phyloP scores from a whole-genome alignment of 2,888 invertebrate species.

The Caenorhabditis doughertyi region DNA sequence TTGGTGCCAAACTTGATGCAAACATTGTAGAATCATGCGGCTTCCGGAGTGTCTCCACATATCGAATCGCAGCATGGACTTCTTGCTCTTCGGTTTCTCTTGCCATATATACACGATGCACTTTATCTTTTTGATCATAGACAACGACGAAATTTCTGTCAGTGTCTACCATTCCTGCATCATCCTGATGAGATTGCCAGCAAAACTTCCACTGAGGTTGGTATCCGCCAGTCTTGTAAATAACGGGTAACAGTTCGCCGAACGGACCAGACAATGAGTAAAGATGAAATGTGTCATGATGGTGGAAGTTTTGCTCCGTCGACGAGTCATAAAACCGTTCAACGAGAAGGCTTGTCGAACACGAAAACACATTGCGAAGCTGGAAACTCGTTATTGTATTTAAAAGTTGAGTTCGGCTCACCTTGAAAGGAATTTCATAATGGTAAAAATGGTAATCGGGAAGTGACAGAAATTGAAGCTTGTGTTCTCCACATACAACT shows the following conservation, averaged over 20 bases:
- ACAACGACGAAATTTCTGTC: conserved; percentile 51
- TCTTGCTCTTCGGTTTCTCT: conserved; percentile 62
- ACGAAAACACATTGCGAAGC: conserved; percentile 56
- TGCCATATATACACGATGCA: conserved; percentile 56
- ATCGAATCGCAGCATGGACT: conserved; percentile 56
- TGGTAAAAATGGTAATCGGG: conserved; percentile 65
- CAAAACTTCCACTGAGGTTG: conserved; percentile 67
- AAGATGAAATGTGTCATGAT: conserved; percentile 64
- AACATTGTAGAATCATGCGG: conserved; percentile 54
- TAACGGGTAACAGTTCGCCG: conserved; percentile 70
- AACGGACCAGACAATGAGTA: conserved; percentile 72
- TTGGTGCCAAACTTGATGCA: conserved; percentile 34
- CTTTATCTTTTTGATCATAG: conserved; percentile 56
- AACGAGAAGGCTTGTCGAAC: conserved; percentile 36
- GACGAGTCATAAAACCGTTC: conserved; percentile 58
- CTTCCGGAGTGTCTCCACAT: conserved; percentile 50
- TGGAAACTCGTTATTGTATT: conserved; percentile 2
- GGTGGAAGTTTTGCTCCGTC: conserved; percentile 47
- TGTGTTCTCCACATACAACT: conserved; percentile 68
- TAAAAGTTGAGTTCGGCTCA: not conserved
- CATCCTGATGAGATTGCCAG: conserved; percentile 65
- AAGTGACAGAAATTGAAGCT: conserved; percentile 58
- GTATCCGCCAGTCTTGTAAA: conserved; percentile 63
- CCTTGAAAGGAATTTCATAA: conserved; percentile 72
- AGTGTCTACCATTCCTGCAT: conserved; percentile 51